Percentiles rank a stretch among this genome's conserved stretches.
Conservation (phyloP, 2,797 vertebrate genomes). For the Tarsius wallacei region DNA sequence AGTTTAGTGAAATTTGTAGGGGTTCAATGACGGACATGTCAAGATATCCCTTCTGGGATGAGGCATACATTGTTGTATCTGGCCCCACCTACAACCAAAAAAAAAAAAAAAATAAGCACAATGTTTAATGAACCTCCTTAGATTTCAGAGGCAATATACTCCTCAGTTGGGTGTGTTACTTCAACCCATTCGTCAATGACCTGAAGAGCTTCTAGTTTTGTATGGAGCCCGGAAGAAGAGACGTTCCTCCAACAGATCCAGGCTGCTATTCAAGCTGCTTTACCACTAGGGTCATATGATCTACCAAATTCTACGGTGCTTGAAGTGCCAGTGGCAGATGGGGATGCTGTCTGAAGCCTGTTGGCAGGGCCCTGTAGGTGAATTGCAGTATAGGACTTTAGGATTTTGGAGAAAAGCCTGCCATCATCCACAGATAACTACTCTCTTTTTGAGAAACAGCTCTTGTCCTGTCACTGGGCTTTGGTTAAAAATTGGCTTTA, state of each 20-base stretch:
- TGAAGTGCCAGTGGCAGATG: background rate
- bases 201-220: background rate
- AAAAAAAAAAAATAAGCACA: too few species aligned
- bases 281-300: background rate
- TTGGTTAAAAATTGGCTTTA: too few species aligned
- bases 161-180: background rate
- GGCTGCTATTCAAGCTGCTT: background rate
- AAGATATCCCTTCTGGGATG: background rate
- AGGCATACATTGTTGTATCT: background rate
- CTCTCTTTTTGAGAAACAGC: background rate
- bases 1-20: background rate
- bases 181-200: background rate
- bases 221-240: background rate
- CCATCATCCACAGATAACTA: background rate
- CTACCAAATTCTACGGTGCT: background rate
- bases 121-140: background rate
- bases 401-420: background rate
- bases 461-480: background rate
- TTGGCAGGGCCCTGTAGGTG: background rate
- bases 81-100: background rate
- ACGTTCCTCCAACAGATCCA: background rate
- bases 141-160: background rate
- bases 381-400: background rate
- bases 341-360: background rate
- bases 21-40: background rate